phyloP scores from a whole-genome alignment of 2,888 invertebrate species.

The Mesorhabditis spiculigera region DNA sequence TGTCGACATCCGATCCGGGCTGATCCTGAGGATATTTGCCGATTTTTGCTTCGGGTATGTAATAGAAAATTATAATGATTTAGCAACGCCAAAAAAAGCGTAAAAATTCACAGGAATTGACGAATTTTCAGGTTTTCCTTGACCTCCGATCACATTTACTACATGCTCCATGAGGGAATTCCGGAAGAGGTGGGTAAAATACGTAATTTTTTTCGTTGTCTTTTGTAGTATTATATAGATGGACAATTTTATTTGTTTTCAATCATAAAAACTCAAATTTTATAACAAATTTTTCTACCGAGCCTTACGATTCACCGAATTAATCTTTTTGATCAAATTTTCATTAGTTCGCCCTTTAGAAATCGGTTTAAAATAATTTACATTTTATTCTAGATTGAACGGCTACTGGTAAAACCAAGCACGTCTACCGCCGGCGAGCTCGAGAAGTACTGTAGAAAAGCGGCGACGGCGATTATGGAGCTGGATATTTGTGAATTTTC shows the following conservation, averaged over 20 bases:
- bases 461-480: not conserved
- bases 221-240: not conserved
- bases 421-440: not conserved
- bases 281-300: no score
- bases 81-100: not conserved
- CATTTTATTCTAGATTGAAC: not conserved
- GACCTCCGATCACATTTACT: not conserved
- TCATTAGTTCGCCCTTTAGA: no score
- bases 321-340: no score
- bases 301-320: no score
- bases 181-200: conserved; percentile 2
- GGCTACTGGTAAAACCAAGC: not conserved
- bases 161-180: not conserved
- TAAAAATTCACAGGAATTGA: no score
- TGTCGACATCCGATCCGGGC: not conserved
- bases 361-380: no score
- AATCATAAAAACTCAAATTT: no score
- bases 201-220: not conserved
- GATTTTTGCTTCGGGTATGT: not conserved
- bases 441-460: not conserved
- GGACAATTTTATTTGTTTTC: not conserved
- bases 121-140: not conserved
- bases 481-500: not conserved
- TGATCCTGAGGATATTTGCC: conserved; percentile 1
- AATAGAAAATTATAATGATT: not conserved